These are phyloP conservation scores for Dynastes tityus DNA, from an alignment of 2,888 invertebrate genomes.

Conservation along the genomic window DNA sequence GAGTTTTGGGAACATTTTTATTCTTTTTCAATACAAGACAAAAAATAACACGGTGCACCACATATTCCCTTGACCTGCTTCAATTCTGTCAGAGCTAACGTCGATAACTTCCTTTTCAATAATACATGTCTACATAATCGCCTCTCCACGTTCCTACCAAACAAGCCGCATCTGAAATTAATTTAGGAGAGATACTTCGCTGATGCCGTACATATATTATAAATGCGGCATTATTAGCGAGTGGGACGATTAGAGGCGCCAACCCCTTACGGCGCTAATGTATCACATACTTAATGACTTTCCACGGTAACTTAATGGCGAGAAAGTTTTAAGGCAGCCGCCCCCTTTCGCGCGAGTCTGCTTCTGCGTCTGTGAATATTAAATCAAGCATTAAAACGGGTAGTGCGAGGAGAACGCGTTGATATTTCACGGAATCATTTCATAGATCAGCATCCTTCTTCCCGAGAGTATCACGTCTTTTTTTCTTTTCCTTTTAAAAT, in stretches of 20 bases:
- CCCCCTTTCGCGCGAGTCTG: slow-evolving; percentile 6
- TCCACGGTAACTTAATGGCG: slow-evolving; percentile 9
- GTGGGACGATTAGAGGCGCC: neutral
- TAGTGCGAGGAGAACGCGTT: neutral
- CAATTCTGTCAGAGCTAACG: too few species aligned
- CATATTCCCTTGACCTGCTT: too few species aligned
- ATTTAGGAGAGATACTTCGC: neutral
- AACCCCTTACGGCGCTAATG: neutral
- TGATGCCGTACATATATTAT: slow-evolving; percentile 11
- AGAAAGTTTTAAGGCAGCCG: slow-evolving; percentile 20
- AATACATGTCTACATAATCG: neutral
- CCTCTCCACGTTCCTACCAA: neutral
- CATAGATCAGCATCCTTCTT: too few species aligned
- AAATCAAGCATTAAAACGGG: slow-evolving; percentile 26
- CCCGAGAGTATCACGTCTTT: too few species aligned
- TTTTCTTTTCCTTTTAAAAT: too few species aligned
- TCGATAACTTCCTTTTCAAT: neutral
- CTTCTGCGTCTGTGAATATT: slow-evolving; percentile 30
- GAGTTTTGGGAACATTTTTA: too few species aligned
- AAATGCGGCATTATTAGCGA: slow-evolving; percentile 14
- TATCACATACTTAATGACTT: slow-evolving; percentile 29
- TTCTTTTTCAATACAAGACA: too few species aligned
- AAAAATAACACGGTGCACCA: too few species aligned
- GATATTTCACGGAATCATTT: neutral
- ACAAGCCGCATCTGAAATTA: neutral